Evolutionary conservation across 2,888 invertebrate genomes (phyloP), one percentile per base, ranked within the genome.

Genomic region (Leuctra nigra): DNA sequence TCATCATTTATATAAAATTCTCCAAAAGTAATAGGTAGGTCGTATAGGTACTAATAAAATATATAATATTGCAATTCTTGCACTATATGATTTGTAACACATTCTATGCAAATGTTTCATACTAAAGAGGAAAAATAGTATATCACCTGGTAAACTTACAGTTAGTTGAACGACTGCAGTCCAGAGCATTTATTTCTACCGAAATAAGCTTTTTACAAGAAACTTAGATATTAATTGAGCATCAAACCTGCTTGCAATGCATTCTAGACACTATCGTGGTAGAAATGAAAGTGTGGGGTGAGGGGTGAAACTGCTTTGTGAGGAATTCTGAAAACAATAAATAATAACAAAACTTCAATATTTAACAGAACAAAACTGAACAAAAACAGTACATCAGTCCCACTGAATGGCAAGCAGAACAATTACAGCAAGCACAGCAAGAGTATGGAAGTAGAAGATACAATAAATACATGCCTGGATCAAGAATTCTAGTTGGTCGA

Each of bases 241-340:
- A n/a, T n/a, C n/a, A n/a, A n/a, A n/a, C n/a, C 29, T 29, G 11
- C 7, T 29, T 29, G 6, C 6, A 7, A 11, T 6, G 29, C 29
- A 7, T 7, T 29, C 29, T 29, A 29, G 29, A 29, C 11, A 29
- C 11, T n/a, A n/a, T n/a, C n/a, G n/a, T 29, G 29, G 11, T 7
- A 29, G 7, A 29, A 11, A 29, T 29, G 29, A 7, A 11, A 29
- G 29, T 29, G 29, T 29, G 29, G 29, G 11, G 29, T 7, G 29
- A 11, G 29, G 11, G 29, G 44, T 50, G 35, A 33, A 48, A 16
- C 48, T 48, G 25, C 29, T 25, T 33, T 29, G 33, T 35, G 50
- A 16, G 33, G 33, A n/a, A 50, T 13, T 33, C 50, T 50, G 50
- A 50, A 50, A 50, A 9, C 50, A 50, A 50, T 35, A 50, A 50